phyloP scores from a whole-genome alignment of 2,888 invertebrate genomes.

The Crepidodera aurea region DNA sequence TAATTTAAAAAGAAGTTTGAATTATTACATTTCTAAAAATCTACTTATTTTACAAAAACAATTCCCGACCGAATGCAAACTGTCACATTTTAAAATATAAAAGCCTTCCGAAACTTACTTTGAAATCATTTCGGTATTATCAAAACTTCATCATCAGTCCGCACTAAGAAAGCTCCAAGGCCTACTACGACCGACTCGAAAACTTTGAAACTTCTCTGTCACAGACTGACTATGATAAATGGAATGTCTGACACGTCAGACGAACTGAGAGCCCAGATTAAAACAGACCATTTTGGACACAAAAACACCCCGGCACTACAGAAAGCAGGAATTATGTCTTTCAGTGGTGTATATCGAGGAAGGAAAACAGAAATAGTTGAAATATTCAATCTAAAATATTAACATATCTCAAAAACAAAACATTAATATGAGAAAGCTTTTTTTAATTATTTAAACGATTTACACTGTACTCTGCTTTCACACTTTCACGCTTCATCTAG shows the following conservation, averaged over 20 bases:
- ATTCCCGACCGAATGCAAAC: no score
- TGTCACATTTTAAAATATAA: no score
- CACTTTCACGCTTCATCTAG: no score
- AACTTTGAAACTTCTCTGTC: conserved; percentile 35
- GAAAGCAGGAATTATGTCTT: not conserved
- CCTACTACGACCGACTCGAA: not conserved
- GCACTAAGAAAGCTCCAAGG: not conserved
- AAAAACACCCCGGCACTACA: conserved; percentile 31
- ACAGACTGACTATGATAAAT: conserved; percentile 39
- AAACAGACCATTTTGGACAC: conserved; percentile 34
- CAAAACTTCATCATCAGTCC: not conserved
- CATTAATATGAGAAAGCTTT: no score
- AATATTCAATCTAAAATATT: no score
- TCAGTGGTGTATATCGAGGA: not conserved
- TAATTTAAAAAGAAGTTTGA: no score
- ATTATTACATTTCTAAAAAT: no score
- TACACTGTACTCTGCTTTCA: no score
- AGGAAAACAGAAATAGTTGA: not conserved
- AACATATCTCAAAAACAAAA: no score
- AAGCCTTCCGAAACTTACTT: not conserved
- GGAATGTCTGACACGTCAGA: conserved; percentile 29
- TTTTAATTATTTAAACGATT: no score
- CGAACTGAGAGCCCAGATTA: conserved; percentile 28
- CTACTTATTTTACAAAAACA: no score
- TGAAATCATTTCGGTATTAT: not conserved